phyloP scores from a whole-genome alignment of 2,888 invertebrate genomes.

The Julus scanicus region DNA sequence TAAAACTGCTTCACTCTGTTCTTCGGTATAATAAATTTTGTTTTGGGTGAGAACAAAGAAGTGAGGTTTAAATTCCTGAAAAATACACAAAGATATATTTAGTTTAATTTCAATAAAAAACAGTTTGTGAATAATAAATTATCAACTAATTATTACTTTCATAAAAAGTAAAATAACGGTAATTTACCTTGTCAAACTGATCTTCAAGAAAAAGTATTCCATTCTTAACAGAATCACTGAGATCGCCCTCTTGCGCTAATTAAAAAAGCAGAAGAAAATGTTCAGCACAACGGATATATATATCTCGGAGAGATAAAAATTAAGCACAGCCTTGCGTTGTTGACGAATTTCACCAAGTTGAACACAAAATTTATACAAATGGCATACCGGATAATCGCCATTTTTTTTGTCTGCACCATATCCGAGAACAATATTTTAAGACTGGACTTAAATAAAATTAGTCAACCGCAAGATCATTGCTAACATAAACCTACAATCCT shows the following conservation, averaged over 20 bases:
- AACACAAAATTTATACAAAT: too few relatives aligned
- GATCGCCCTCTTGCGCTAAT: conserved; percentile 64
- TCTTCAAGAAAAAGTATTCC: conserved; percentile 91
- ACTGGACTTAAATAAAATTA: neutral
- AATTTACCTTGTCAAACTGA: conserved; percentile 71
- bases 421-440: too few relatives aligned
- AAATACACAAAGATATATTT: neutral
- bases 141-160: too few relatives aligned
- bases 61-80: conserved; percentile 87
- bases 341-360: too few relatives aligned
- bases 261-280: conserved; percentile 41
- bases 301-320: too few relatives aligned
- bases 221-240: conserved; percentile 76
- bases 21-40: conserved; percentile 88
- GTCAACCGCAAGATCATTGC: neutral
- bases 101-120: neutral
- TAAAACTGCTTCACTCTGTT: conserved; percentile 63
- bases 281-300: too few relatives aligned
- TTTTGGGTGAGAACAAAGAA: conserved; percentile 90
- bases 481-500: conserved; percentile 70
- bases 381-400: too few relatives aligned
- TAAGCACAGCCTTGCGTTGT: too few relatives aligned
- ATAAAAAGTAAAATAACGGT: neutral
- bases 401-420: too few relatives aligned
- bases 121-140: neutral